Percentiles rank a stretch among this genome's conserved stretches.
Conservation (phyloP, 2,888 invertebrate species). For the Clostera curtula region DNA sequence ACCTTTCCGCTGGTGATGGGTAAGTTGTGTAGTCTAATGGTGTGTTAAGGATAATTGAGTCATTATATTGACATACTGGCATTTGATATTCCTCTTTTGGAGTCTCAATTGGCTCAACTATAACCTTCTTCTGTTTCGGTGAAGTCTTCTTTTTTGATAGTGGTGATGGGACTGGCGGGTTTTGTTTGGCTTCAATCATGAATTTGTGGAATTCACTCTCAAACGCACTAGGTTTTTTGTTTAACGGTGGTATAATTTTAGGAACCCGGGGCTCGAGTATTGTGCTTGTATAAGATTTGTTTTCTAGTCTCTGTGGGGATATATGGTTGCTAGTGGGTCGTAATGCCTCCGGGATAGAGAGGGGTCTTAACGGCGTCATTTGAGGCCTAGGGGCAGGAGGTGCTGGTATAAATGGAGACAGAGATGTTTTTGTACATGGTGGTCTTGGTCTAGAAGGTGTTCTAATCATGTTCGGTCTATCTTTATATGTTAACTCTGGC, state of each 20-base stretch:
- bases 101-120: constrained; percentile 23
- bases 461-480: constrained; percentile 1
- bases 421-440: constrained; percentile 1
- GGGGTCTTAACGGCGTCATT: too few relatives aligned
- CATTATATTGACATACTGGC: constrained; percentile 60
- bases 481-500: constrained; percentile 22
- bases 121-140: constrained; percentile 16
- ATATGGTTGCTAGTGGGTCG: too few relatives aligned
- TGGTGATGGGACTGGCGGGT: background rate
- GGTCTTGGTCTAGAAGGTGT: background rate
- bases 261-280: constrained; percentile 35
- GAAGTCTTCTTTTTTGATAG: constrained; percentile 6
- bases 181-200: constrained; percentile 28
- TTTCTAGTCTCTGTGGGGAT: constrained; percentile 10
- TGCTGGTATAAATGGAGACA: background rate
- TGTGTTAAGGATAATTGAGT: constrained; percentile 48
- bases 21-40: constrained; percentile 48
- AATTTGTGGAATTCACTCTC: constrained; percentile 61
- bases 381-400: background rate
- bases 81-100: constrained; percentile 26
- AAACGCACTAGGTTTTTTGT: constrained; percentile 60
- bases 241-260: constrained; percentile 39
- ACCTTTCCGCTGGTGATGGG: constrained; percentile 11
- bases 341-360: too few relatives aligned
- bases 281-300: constrained; percentile 18